These are phyloP conservation scores for Tyrophagus putrescentiae DNA, from an alignment of 1,140 invertebrate species.

Conservation along the genomic window DNA sequence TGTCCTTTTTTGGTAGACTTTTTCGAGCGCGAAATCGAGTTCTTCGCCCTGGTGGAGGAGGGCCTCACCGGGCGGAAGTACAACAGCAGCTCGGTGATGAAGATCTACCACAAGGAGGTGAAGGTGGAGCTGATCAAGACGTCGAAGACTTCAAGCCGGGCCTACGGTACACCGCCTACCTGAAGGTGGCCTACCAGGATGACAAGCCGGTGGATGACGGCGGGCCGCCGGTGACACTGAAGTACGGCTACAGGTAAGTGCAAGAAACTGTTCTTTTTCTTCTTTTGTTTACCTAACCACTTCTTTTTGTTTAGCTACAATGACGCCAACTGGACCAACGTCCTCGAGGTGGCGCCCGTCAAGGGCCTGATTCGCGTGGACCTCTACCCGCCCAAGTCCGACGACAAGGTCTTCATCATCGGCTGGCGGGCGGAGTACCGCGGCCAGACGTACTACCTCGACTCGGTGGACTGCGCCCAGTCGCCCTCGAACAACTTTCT, in stretches of 20 bases:
- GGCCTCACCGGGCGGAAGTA: constrained; percentile 58
- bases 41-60: constrained; percentile 66
- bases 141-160: constrained; percentile 72
- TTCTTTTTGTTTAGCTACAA: too few relatives aligned
- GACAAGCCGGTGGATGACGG: constrained; percentile 50
- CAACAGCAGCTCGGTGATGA: constrained; percentile 55
- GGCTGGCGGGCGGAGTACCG: constrained; percentile 27
- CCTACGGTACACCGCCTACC: constrained; percentile 58
- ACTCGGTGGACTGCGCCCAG: constrained; percentile 50
- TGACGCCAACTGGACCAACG: constrained; percentile 42
- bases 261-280: too few relatives aligned
- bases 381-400: constrained; percentile 9
- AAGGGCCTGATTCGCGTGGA: constrained; percentile 52
- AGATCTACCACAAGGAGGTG: constrained; percentile 61
- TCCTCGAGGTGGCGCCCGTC: constrained; percentile 43
- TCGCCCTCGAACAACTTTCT: constrained; percentile 57
- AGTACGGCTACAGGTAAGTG: constrained; percentile 51
- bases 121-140: constrained; percentile 65
- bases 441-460: constrained; percentile 26
- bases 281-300: too few relatives aligned
- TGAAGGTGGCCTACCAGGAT: constrained; percentile 58
- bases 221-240: constrained; percentile 44
- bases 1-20: too few relatives aligned
- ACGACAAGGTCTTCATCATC: constrained; percentile 18
- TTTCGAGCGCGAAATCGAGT: constrained; percentile 49